Conservation (phyloP, 1,140 invertebrate species). For the Sweltsa coloradensis region DNA sequence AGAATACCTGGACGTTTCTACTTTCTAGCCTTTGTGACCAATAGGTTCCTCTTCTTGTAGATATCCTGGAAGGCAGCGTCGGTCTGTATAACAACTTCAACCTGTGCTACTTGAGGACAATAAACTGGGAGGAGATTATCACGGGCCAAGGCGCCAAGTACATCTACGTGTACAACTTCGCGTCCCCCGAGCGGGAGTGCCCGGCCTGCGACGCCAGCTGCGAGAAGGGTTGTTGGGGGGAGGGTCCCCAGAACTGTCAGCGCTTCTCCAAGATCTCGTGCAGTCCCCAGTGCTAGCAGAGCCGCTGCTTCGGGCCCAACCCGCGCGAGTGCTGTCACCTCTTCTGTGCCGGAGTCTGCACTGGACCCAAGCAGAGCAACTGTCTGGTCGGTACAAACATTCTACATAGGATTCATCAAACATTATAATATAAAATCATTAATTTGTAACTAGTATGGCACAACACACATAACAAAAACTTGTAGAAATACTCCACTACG, state of each 20-base stretch:
- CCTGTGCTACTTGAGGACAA: conserved; percentile 87
- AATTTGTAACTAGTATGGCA: no score
- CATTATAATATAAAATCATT: no score
- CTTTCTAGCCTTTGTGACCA: no score
- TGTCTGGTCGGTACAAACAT: conserved; percentile 71
- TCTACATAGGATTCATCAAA: no score
- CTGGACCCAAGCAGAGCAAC: conserved; percentile 81
- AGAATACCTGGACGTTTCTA: no score
- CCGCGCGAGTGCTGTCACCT: conserved; percentile 91
- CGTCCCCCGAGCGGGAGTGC: conserved; percentile 62
- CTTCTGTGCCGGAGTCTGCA: conserved; percentile 93
- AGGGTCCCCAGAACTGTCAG: conserved; percentile 86
- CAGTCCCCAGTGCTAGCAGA: conserved; percentile 84
- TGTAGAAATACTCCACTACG: no score
- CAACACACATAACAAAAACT: no score
- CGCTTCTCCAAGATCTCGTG: conserved; percentile 90
- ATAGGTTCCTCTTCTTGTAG: conserved; percentile 31
- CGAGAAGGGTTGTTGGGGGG: conserved; percentile 81
- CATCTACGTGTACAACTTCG: conserved; percentile 73
- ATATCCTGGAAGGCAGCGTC: conserved; percentile 81
- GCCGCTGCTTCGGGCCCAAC: conserved; percentile 81
- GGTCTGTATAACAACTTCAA: conserved; percentile 92
- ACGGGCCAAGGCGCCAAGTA: conserved; percentile 55
- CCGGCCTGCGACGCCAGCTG: conserved; percentile 68
- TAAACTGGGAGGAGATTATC: conserved; percentile 92